Conservation (phyloP, 2,888 invertebrate genomes). For the Andrena praecox region DNA sequence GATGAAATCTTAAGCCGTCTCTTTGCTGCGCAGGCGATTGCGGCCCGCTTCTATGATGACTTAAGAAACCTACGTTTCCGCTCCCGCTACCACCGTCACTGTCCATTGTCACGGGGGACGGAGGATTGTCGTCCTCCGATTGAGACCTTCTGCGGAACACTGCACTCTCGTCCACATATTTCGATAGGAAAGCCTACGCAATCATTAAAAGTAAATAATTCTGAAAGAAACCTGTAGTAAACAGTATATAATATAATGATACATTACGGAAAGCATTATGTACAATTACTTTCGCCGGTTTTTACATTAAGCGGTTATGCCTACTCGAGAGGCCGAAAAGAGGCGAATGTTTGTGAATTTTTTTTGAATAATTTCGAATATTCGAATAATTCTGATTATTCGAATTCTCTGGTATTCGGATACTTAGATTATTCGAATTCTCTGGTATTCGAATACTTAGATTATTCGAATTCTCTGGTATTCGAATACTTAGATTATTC, state of each 20-base stretch:
- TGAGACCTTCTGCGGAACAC: constrained; percentile 93
- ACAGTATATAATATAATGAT: background rate
- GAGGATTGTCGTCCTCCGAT: constrained; percentile 98
- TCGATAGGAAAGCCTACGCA: constrained; percentile 92
- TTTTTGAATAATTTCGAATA: too few relatives aligned
- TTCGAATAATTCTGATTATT: too few relatives aligned
- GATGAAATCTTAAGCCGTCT: constrained; percentile 92
- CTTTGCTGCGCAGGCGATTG: constrained; percentile 88
- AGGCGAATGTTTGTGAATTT: too few relatives aligned
- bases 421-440: too few relatives aligned
- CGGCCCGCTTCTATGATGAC: constrained; percentile 87
- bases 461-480: too few relatives aligned
- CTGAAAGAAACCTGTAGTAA: constrained; percentile 35
- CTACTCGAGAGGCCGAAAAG: too few relatives aligned
- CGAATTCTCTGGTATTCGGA: too few relatives aligned
- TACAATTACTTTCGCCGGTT: background rate
- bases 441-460: too few relatives aligned
- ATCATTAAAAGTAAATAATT: background rate
- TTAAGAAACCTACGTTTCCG: constrained; percentile 81
- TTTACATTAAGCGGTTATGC: background rate
- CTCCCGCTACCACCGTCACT: constrained; percentile 85
- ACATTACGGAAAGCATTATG: constrained; percentile 38
- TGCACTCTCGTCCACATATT: constrained; percentile 96
- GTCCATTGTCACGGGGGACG: constrained; percentile 95
- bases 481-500: too few relatives aligned